Conservation (phyloP, 2,113 vertebrate genomes). For the Charadrius vociferus region DNA sequence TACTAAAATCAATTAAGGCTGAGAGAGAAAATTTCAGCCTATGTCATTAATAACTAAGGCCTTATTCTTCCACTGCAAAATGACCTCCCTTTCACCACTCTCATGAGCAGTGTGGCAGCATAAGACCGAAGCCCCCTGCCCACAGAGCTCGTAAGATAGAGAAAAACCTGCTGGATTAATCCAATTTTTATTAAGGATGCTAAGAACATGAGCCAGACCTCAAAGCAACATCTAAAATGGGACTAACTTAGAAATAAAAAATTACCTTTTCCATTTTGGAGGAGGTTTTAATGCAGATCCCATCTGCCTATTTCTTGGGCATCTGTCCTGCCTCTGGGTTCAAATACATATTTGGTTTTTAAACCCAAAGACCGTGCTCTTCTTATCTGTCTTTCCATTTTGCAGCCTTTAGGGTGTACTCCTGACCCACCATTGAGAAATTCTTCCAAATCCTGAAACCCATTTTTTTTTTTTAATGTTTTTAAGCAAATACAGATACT, state of each 20-base stretch:
- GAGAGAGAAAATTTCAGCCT: conserved; percentile 14
- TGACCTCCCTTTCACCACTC: neutral
- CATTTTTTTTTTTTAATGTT: accelerated
- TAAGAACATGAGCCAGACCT: neutral
- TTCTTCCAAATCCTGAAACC: neutral
- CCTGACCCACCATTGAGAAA: neutral
- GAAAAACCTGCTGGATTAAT: neutral
- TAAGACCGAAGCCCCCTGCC: neutral
- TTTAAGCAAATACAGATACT: neutral
- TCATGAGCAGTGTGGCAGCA: neutral
- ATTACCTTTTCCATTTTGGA: neutral
- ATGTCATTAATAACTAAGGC: conserved; percentile 5
- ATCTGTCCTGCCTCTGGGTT: neutral
- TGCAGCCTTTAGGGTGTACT: neutral
- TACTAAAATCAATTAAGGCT: conserved; percentile 35
- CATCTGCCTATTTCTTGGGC: neutral
- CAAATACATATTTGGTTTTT: neutral
- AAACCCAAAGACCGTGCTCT: neutral
- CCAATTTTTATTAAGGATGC: neutral
- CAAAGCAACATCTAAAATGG: neutral
- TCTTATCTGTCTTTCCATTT: neutral
- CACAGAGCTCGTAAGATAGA: neutral
- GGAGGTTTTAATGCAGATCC: neutral
- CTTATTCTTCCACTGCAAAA: neutral
- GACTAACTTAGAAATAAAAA: neutral